Evolutionary conservation across 1,140 invertebrate species (phyloP), one percentile per base, ranked within the genome.

Genomic region (Zaprionus lachaisei): DNA sequence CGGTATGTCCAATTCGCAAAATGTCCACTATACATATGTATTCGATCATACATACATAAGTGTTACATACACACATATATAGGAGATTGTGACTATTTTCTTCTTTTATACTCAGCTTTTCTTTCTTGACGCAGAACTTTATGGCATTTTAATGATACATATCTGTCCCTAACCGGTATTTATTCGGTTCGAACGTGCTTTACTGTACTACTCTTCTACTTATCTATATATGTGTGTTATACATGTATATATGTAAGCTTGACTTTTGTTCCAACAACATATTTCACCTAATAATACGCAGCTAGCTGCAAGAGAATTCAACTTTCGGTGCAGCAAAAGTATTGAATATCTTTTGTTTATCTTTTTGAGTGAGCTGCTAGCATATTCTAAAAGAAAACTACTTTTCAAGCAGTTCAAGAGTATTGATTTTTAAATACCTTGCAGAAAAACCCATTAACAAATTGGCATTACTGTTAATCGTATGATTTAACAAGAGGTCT

Each of bases 1-100:
- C 22, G 54, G 3, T 9, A 12, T 26, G 6, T 56, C 54, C 22
- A 56, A 28, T 79, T 24, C 34, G 44, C 57, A 65, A 61, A 51
- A 37, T 47, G 24, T 47, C 26, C 1, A 44, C n/a, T 47, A 22
- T 17, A 20, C 20, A 20, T 20, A 20, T 54, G 34, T 34, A 55
- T 20, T 6, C 5, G 26, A 57, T 20, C 41, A n/a, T 67, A 20
- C 22, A 15, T 41, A 7, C 38, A n/a, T n/a, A n/a, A 34, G 9
- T 9, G 31, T 34, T 34, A 34, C 31, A 34, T 41, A 6, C 38
- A 41, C 2, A 41, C n/a, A 6, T n/a, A n/a, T n/a, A 41, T 41
- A n/a, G 12, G 38, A 41, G 15, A 15, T n/a, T n/a, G 5, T 15
- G 15, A 41, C 15, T n/a, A 15, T 41, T 41, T 41, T 47, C 41